Evolutionary conservation across 2,888 invertebrate genomes (phyloP), one percentile per base, ranked within the genome.

Genomic region (Lasioglossum oenotherae): DNA sequence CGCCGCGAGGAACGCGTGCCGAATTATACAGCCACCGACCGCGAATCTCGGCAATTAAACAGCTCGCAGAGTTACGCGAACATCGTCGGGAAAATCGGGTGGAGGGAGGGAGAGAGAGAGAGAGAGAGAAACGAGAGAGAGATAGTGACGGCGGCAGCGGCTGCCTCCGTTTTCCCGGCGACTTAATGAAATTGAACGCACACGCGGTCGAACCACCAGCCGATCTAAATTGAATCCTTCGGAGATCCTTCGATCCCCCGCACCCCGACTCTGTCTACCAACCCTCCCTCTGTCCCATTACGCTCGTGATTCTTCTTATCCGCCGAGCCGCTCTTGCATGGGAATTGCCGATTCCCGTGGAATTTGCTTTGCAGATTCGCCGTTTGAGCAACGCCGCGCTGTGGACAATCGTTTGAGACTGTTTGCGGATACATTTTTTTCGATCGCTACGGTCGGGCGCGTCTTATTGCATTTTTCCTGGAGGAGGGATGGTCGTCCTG

Each of bases 121-220:
- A 19, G 49, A 8, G 49, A 8, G 6, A 23, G 53, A 60, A 14
- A 2, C 57, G 27, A 60, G 60, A 14, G 60, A 14, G 27, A 14
- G 31, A 60, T 27, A n/a, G 53, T 8, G 53, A 10, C 0, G 53
- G 10, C 16, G 31, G 31, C 5, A 31, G 60, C 27, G 64, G 64
- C 64, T 64, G 31, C 6, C 64, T 64, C 64, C 31, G 64, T 31
- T 64, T 64, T 64, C 27, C 64, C 31, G 64, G 64, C 31, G 82
- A 82, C 74, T 77, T 74, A 74, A 84, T 82, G 82, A 77, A 84
- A 82, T 82, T 77, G 77, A 82, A 84, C 71, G n/a, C 71, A 31
- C 57, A 41, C 71, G 41, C 38, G 41, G 38, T 19, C 35, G 35
- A 67, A 38, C 35, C 57, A 12, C 57, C 57, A 53, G n/a, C 57